Conservation (phyloP, 2,888 invertebrate genomes). For the Rhopalosiphum nymphaeae region DNA sequence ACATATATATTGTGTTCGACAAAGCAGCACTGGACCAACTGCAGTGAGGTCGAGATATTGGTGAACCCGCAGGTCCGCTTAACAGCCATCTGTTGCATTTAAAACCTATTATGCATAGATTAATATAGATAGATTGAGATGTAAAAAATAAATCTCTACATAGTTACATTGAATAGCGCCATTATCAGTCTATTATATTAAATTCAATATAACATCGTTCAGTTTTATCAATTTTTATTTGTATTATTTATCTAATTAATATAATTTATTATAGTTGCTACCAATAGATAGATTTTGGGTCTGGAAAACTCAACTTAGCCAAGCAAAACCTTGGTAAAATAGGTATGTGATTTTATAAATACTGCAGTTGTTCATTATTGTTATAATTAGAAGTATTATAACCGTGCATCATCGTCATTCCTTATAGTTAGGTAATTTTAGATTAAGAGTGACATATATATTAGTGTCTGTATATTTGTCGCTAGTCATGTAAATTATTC, state of each 20-base stretch:
- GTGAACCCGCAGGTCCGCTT: slow-evolving; percentile 19
- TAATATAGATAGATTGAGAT: not conserved
- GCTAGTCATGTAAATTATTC: not conserved
- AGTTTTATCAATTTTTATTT: not conserved
- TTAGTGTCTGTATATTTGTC: not conserved
- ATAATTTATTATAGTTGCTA: not conserved
- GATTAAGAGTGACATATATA: not conserved
- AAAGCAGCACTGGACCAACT: slow-evolving; percentile 8
- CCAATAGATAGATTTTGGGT: not conserved
- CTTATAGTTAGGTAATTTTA: not conserved
- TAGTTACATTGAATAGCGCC: not conserved
- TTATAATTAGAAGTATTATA: not conserved
- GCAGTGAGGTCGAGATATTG: slow-evolving; percentile 23
- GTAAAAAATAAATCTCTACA: slow-evolving; percentile 23
- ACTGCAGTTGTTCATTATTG: not conserved
- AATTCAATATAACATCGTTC: not conserved
- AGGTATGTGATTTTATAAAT: not conserved
- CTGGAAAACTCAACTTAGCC: not conserved
- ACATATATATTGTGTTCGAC: not conserved
- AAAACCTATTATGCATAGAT: slow-evolving; percentile 25
- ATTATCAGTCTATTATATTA: not conserved
- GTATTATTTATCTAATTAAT: not conserved
- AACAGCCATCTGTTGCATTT: slow-evolving; percentile 45
- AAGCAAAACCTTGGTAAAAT: not conserved
- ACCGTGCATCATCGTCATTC: not conserved